These are phyloP conservation scores for Myopa tessellatipennis DNA, from an alignment of 2,888 invertebrate genomes.

Conservation along the genomic window DNA sequence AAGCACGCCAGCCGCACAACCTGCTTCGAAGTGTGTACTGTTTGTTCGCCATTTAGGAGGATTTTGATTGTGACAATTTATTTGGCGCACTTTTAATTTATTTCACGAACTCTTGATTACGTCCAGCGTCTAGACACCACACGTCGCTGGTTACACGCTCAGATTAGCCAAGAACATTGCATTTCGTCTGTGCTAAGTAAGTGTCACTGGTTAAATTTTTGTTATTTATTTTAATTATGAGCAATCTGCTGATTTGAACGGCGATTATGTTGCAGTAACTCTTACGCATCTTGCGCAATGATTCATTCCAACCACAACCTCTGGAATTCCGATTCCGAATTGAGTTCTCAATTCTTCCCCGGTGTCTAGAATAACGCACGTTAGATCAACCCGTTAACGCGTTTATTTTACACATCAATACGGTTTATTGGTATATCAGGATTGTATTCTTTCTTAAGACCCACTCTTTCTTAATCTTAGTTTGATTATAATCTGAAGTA, in stretches of 20 bases:
- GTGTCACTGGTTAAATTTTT: slow-evolving; percentile 3
- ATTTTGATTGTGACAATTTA: slow-evolving; percentile 41
- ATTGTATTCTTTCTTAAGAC: no score
- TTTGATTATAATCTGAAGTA: no score
- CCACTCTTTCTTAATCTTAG: no score
- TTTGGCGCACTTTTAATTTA: slow-evolving; percentile 38
- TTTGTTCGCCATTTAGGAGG: slow-evolving; percentile 44
- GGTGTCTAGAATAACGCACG: no score
- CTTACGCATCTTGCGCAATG: background rate
- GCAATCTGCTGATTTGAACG: slow-evolving; percentile 9
- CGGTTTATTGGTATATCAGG: no score
- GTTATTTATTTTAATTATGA: slow-evolving; percentile 32
- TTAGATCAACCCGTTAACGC: no score
- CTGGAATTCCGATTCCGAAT: no score
- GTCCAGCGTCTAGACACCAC: slow-evolving; percentile 47
- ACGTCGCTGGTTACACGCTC: slow-evolving; percentile 21
- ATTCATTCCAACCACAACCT: background rate
- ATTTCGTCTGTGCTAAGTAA: background rate
- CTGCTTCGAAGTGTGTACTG: slow-evolving; percentile 34
- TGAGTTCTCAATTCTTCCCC: no score
- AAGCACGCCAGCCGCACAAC: slow-evolving; percentile 24
- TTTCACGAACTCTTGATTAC: slow-evolving; percentile 38
- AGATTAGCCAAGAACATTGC: slow-evolving; percentile 21
- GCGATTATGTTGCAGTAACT: slow-evolving; percentile 13
- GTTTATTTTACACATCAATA: no score